phyloP scores from a whole-genome alignment of 1,140 invertebrate species.

The Diploscapter pachys region DNA sequence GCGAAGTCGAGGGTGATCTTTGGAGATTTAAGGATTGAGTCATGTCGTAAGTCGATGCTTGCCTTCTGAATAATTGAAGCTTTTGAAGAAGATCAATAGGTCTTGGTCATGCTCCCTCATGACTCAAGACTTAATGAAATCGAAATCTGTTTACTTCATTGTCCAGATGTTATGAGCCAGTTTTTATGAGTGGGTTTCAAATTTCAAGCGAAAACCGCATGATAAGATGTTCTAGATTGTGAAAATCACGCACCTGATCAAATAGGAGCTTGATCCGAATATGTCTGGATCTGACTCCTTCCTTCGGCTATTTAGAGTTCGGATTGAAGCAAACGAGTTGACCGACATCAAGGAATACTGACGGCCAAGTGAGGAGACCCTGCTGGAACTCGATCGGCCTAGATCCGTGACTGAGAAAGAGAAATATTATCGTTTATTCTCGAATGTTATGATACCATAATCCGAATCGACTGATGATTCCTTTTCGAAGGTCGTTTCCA shows the following conservation, averaged over 20 bases:
- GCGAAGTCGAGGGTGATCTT: slow-evolving; percentile 21
- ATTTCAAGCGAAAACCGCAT: too few relatives aligned
- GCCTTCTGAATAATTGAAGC: slow-evolving; percentile 7
- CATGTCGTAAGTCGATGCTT: slow-evolving; percentile 22
- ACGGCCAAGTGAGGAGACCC: slow-evolving; percentile 18
- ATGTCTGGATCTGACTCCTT: slow-evolving; percentile 24
- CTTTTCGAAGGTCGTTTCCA: slow-evolving; percentile 36
- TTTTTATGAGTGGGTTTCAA: too few relatives aligned
- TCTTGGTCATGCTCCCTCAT: too few relatives aligned
- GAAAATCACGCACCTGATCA: too few relatives aligned
- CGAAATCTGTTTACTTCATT: too few relatives aligned
- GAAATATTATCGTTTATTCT: neutral
- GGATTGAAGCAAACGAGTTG: slow-evolving; percentile 25
- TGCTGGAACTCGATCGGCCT: slow-evolving; percentile 21
- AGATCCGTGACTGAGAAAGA: neutral
- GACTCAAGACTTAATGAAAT: too few relatives aligned
- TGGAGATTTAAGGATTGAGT: slow-evolving; percentile 12
- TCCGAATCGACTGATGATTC: slow-evolving; percentile 35
- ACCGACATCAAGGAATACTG: slow-evolving; percentile 30
- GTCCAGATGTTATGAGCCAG: too few relatives aligned
- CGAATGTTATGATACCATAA: slow-evolving; percentile 6
- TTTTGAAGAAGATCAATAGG: too few relatives aligned
- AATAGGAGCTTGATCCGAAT: too few relatives aligned
- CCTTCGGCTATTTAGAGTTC: slow-evolving; percentile 21
- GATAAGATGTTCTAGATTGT: too few relatives aligned